Conservation (phyloP, 2,888 invertebrate species). For the Ptilodon capucinus region DNA sequence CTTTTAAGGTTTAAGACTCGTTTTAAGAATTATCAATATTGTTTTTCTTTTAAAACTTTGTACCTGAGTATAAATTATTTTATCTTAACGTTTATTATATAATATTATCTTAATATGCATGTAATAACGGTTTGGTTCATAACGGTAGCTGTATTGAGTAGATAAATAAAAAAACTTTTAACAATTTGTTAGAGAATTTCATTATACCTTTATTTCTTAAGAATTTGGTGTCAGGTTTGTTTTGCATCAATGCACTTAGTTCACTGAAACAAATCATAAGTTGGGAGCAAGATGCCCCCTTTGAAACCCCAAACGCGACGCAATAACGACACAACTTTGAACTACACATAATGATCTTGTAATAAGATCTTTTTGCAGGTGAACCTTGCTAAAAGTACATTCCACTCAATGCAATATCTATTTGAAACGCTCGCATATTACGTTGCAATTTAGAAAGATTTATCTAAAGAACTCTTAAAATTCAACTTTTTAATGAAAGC, state of each 20-base stretch:
- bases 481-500: too few relatives aligned
- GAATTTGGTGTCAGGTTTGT: background rate
- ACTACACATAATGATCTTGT: slow-evolving; percentile 32
- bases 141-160: too few relatives aligned
- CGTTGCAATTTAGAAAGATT: too few relatives aligned
- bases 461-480: too few relatives aligned
- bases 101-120: too few relatives aligned
- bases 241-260: slow-evolving; percentile 1
- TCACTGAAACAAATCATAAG: slow-evolving; percentile 16
- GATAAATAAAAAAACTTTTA: too few relatives aligned
- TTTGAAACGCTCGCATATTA: background rate
- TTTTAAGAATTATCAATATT: background rate
- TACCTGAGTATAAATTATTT: background rate
- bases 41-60: background rate
- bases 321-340: slow-evolving; percentile 15
- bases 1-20: background rate
- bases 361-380: slow-evolving; percentile 25
- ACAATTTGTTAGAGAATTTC: too few relatives aligned
- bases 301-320: slow-evolving; percentile 23
- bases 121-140: too few relatives aligned
- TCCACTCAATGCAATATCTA: too few relatives aligned
- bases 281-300: slow-evolving; percentile 21
- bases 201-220: too few relatives aligned
- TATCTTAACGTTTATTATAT: too few relatives aligned
- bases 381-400: background rate